Base-by-base conservation (phyloP, 1,140 invertebrate genomes). In the Drosophila obscura region DNA sequence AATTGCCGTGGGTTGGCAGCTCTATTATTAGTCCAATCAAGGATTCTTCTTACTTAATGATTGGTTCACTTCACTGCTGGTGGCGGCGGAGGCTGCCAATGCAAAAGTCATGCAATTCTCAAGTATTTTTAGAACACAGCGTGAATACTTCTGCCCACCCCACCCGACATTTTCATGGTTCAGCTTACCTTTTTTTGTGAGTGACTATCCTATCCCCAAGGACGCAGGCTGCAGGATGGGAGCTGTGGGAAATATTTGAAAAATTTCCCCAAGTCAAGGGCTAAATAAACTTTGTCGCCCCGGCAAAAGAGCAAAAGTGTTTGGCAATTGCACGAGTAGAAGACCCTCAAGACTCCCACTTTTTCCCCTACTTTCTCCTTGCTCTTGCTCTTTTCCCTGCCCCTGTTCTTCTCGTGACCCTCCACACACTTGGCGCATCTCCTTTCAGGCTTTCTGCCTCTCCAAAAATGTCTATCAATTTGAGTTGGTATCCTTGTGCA, bases 271-370 rank as follows among this genome's bases (percentile, higher is more conserved):
- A 87, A 85, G 82, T 85, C 82, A 81, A 85, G 82, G 71, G 74
- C 83, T 85, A 78, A 85, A 82, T 82, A 85, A 85, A 85, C 82
- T 78, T 87, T 87, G 78, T 62, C 59, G 64, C 82, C 22, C 48
- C 43, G 59, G 49, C 63, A 66, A 76, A 81, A 80, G 63, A 64
- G 64, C 61, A 69, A 62, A 73, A 65, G 73, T 74, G 71, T 75
- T 75, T 75, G 71, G 58, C 71, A 75, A 60, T 41, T 44, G 44
- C 0, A 28, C 24, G 22, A 24, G 11, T 45, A 28, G 0, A 28
- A 15, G 11, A 45, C 19, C 4, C 2, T 15, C 1, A 13, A 16
- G 45, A 24, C 5, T 4, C 19, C n/a, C 22, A 11, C 22, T 35
- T 16, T 35, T 15, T 31, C 35, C 31, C 4, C 8, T n/a, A 28